Evolutionary conservation across 1,140 invertebrate species (phyloP), one percentile per base, ranked within the genome.

Genomic region (Cecropterus lyciades): DNA sequence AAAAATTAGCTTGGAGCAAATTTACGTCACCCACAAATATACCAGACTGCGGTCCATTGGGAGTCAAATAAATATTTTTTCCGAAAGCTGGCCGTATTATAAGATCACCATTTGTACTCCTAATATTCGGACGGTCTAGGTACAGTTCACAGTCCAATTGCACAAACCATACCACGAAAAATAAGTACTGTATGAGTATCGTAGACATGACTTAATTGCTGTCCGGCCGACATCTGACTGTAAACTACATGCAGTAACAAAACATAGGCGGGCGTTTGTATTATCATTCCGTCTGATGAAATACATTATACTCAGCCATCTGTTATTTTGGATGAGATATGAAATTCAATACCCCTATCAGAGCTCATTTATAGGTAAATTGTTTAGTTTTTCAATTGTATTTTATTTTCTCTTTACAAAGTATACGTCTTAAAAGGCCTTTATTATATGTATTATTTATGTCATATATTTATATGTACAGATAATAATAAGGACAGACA

Each of bases 61-160:
- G 86, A 55, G 89, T 91, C 55, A 96, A 87, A 33, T 93, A 94
- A n/a, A 96, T 95, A 72, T 95, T 95, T 69, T 93, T 94, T 78
- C 95, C 93, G 40, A 92, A 91, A 0, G 94, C 95, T 42, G 94
- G 93, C 65, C 94, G 92, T 16, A 96, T 93, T 57, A 94, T 92
- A n/a, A 96, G 84, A 83, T 95, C 93, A 53, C 95, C 95, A 86
- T 95, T 92, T 15, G 83, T 82, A 10, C 94, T 91, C 66, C 94
- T 93, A 43, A 96, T 93, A 80, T 94, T 93, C 0, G 95, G 95
- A 52, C 95, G 95, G 67, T 75, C 77, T 62, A 80, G 65, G 42
- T 78, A 82, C 20, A 79, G 64, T 67, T 87, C 81, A 78, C 86
- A 75, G 11, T 82, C 59, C 5, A 82, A 57, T 52, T 65, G 52